These are phyloP conservation scores for Panagrolaimus sp. DNA, from an alignment of 1,140 invertebrate species.

Conservation along the genomic window DNA sequence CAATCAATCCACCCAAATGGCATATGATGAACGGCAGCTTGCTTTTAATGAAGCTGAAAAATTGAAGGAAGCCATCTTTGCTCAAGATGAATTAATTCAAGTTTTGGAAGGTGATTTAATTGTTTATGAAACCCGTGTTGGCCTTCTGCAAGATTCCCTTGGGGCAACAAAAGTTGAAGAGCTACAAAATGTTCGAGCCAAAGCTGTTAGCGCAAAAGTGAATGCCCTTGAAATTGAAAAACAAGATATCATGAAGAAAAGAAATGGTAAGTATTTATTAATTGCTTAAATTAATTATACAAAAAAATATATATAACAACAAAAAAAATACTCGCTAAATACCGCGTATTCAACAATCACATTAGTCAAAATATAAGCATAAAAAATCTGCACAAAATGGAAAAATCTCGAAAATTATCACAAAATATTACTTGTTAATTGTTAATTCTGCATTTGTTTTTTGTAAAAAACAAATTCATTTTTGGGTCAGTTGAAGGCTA, in stretches of 20 bases:
- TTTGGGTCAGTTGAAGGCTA: not conserved
- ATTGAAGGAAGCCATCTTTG: conserved; percentile 53
- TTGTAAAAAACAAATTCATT: too few species aligned
- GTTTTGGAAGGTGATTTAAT: conserved; percentile 53
- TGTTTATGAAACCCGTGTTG: conserved; percentile 57
- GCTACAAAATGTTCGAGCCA: conserved; percentile 47
- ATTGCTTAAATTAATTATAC: not conserved
- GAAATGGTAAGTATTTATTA: conserved; percentile 46
- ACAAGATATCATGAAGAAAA: conserved; percentile 47
- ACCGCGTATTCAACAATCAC: conserved; percentile 12
- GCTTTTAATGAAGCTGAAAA: conserved; percentile 48
- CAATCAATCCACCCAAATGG: conserved; percentile 33
- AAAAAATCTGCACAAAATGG: not conserved
- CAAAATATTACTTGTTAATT: too few species aligned
- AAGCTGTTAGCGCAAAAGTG: conserved; percentile 54
- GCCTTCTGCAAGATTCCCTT: conserved; percentile 52
- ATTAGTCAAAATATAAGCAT: conserved; percentile 5
- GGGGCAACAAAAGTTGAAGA: conserved; percentile 52
- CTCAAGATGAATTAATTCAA: conserved; percentile 55
- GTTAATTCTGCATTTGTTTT: too few species aligned
- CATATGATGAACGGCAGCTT: conserved; percentile 44
- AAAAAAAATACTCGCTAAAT: not conserved
- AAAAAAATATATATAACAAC: conserved; percentile 1
- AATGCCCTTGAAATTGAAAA: conserved; percentile 57
- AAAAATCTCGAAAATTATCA: not conserved